Evolutionary conservation across 2,888 invertebrate species (phyloP), one percentile per base, ranked within the genome.

Genomic region (Terebella lapidaria): DNA sequence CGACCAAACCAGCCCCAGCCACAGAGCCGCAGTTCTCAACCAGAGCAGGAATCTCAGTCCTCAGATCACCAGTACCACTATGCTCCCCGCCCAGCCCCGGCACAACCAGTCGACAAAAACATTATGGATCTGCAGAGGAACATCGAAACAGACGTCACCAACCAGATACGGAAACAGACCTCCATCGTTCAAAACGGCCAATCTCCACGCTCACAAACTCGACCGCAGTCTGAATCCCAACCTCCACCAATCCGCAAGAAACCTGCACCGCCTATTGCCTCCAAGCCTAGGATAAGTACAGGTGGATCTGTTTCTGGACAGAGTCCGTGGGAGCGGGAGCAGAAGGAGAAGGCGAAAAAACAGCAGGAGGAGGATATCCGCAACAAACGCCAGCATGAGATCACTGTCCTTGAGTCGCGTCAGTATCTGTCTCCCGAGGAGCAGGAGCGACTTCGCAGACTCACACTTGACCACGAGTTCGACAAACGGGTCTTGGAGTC

Each of bases 401-500:
- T 69, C 4, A 84, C 85, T 0, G 90, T 92, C 69, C 83, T 95
- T 57, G 85, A 90, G 67, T 82, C 86, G 1, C 77, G 89, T 24
- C 53, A 29, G 2, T 58, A 62, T 28, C 56, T 60, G 24, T 68
- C 63, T 18, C 67, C 67, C 0, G 73, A 74, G 58, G 78, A 78
- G 49, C 72, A 76, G 62, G 75, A 76, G 25, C 63, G 77, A 30
- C 67, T 79, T 52, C 64, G 71, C 27, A 72, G 74, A 60, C 83
- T 96, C 59, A 88, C 90, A 67, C 83, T 95, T n/a, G 95, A 96
- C 77, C 85, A 91, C 62, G 95, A 96, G 81, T 96, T 96, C 79
- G 94, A 95, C 77, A 86, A 92, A 55, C 84, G 95, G 54, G 94
- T 93, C 2, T 88, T 89, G 74, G 91, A 92, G 81, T 85, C 85